Base-by-base conservation (phyloP, 1,140 invertebrate species). In the Luehdorfia chinensis region DNA sequence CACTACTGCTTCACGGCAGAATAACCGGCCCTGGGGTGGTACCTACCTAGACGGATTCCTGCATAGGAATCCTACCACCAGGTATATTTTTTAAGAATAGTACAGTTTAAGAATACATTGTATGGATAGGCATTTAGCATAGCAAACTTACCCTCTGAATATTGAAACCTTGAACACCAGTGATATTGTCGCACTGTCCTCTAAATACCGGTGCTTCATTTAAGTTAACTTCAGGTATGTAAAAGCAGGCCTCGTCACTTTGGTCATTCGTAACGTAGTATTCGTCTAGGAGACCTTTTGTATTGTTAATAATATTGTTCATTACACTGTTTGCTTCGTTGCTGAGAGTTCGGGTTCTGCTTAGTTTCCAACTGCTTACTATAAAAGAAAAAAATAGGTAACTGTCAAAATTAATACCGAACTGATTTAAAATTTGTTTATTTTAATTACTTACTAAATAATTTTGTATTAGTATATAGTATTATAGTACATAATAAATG, bases 331-430 rank as follows among this genome's bases (percentile, higher is more conserved):
- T 48, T 1, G 67, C 62, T 32, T 50, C 18, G 4, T 15, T n/a
- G 7, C 51, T 64, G 0, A 78, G 52, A 0, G 61, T 57, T 9
- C 32, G 59, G 0, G 19, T 53, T 50, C 75, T 66, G 30, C 79
- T 78, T 0, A 84, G 51, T 33, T 78, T 76, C 79, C 79, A 85
- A 37, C 81, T 85, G 48, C 50, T 53, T 1, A 85, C 81, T 85
- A 49, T 1, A 45, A 62, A 34, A 23, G n/a, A n/a, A n/a, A n/a
- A n/a, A n/a, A n/a, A n/a, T n/a, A n/a, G 13, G 43, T 47, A 0
- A 50, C n/a, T n/a, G n/a, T n/a, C n/a, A n/a, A n/a, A n/a, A n/a
- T n/a, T n/a, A n/a, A n/a, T n/a, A n/a, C n/a, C n/a, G n/a, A n/a
- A n/a, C n/a, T n/a, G n/a, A n/a, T n/a, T n/a, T n/a, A n/a, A n/a